These are phyloP conservation scores for Dynastes grantii DNA, from an alignment of 2,888 invertebrate species.

Conservation along the genomic window DNA sequence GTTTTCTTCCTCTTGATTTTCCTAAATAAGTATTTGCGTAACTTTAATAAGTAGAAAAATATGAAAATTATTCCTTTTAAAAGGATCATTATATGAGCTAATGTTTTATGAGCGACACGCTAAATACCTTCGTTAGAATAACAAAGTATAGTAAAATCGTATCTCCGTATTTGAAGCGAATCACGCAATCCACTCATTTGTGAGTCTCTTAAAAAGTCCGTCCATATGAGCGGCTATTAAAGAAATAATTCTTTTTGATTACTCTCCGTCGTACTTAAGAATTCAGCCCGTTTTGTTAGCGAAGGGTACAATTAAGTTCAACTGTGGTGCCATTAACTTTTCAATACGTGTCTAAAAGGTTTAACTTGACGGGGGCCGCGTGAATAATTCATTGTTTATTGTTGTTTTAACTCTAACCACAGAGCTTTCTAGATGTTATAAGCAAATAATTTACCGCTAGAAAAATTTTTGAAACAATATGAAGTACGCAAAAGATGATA, in stretches of 20 bases:
- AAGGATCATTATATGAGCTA: too few species aligned
- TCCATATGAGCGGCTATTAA: conserved; percentile 10
- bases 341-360: neutral
- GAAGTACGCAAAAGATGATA: too few species aligned
- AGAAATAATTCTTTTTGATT: conserved; percentile 29
- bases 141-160: conserved; percentile 9
- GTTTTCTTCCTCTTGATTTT: too few species aligned
- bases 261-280: neutral
- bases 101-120: conserved; percentile 13
- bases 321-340: conserved; percentile 4
- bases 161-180: neutral
- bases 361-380: neutral
- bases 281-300: conserved; percentile 13
- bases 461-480: too few species aligned
- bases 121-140: conserved; percentile 16
- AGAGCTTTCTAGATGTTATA: neutral
- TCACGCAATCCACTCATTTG: conserved; percentile 36
- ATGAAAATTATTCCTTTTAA: conserved; percentile 4
- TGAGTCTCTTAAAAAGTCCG: conserved; percentile 8
- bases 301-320: conserved; percentile 28
- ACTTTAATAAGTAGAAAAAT: too few species aligned
- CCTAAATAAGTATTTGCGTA: too few species aligned
- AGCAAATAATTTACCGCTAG: too few species aligned
- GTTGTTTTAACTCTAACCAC: neutral
- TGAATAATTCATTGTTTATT: conserved; percentile 21